Evolutionary conservation across 2,888 invertebrate genomes (phyloP), one percentile per base, ranked within the genome.

Genomic region (Eupithecia tripunctaria): DNA sequence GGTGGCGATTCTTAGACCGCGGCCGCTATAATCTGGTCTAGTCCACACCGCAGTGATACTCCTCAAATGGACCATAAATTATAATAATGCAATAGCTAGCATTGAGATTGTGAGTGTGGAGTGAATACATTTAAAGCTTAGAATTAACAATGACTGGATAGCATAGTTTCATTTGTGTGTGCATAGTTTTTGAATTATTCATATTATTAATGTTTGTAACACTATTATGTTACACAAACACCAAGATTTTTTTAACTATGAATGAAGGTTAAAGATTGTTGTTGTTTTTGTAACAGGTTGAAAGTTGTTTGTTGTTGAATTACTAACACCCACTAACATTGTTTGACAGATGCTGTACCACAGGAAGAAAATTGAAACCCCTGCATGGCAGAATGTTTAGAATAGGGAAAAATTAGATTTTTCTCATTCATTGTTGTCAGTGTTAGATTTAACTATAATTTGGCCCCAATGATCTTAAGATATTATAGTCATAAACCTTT

Each of bases 381-480:
- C 70, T 80, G 84, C 85, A 83, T 84, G 81, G 15, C 70, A 76
- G 82, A 83, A 83, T 85, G 82, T 70, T 71, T 79, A 72, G 56
- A 8, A 62, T 69, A 74, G 73, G 76, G 78, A 47, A 70, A 76
- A 80, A 80, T 80, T 80, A 78, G 78, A 80, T 78, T 79, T 76
- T 43, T 73, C 79, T 62, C 69, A 68, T 74, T 64, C 67, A 73
- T 75, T 63, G 73, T 85, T 63, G 73, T 85, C 78, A 80, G 78
- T 85, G 85, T 86, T 85, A 83, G 82, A 81, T 79, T 79, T 75
- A 81, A 80, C 79, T 74, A 74, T 63, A 10, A n/a, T 63, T 76
- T 83, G 77, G 86, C 87, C 88, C 87, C 88, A 87, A 86, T 82
- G 80, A 74, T 71, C 75, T 63, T 78, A 80, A 80, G 82, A 75